These are phyloP conservation scores for Ceryle rudis DNA, from an alignment of 2,797 vertebrate species.

Conservation along the genomic window DNA sequence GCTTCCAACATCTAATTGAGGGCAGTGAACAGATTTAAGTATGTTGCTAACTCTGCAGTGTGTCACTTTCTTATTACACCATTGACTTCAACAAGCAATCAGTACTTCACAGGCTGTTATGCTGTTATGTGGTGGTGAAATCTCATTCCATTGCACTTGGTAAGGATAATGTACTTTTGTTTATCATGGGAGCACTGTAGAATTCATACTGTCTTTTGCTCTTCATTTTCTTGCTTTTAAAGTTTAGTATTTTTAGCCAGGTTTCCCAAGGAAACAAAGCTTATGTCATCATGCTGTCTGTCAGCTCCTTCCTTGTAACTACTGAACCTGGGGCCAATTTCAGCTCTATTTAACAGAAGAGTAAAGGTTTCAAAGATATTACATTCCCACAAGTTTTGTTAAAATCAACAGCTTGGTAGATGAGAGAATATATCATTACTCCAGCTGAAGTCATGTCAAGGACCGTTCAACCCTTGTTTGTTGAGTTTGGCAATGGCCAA, in stretches of 20 bases:
- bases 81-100: neutral
- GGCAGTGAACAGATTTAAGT: neutral
- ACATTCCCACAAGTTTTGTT: neutral
- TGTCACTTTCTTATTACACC: neutral
- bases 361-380: neutral
- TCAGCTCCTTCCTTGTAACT: neutral
- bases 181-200: neutral
- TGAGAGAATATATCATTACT: neutral
- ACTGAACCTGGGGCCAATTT: conserved; percentile 2
- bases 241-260: conserved; percentile 1
- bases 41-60: neutral
- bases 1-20: neutral
- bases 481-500: neutral
- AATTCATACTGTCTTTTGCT: conserved; percentile 20
- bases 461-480: neutral
- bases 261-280: neutral
- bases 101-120: neutral
- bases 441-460: neutral
- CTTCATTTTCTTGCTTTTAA: conserved; percentile 48
- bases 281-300: neutral
- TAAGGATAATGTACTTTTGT: conserved; percentile 1
- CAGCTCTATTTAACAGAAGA: neutral
- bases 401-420: neutral
- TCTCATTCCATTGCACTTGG: neutral
- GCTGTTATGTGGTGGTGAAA: neutral